phyloP scores from a whole-genome alignment of 2,888 invertebrate genomes.

The Chorisops tibialis region DNA sequence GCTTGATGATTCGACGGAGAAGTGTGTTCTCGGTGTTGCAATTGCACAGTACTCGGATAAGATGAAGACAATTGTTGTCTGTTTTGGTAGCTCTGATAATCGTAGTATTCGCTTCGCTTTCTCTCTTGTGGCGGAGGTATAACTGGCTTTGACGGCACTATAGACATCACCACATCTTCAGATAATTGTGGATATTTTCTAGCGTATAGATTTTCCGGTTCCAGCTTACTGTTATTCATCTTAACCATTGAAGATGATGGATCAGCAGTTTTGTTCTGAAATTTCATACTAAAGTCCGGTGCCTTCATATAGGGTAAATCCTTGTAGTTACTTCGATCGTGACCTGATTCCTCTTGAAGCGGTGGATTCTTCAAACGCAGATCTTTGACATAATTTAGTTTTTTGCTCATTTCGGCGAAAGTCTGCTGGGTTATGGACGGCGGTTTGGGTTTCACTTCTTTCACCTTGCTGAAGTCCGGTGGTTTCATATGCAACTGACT shows the following conservation, averaged over 20 bases:
- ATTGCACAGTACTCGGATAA: constrained; percentile 1
- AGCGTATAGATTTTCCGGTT: constrained; percentile 1
- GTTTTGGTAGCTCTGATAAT: not conserved
- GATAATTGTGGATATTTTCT: constrained; percentile 32
- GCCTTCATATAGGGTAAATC: constrained; percentile 35
- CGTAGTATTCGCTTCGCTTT: constrained; percentile 1
- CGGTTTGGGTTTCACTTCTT: constrained; percentile 6
- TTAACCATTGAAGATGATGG: not conserved
- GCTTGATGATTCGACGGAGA: not conserved
- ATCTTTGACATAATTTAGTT: constrained; percentile 37
- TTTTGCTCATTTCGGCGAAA: constrained; percentile 36
- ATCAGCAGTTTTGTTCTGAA: constrained; percentile 26
- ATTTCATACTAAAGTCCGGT: constrained; percentile 33
- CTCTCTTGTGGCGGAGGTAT: not conserved
- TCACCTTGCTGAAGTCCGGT: constrained; percentile 33
- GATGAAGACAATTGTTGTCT: not conserved
- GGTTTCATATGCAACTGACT: constrained; percentile 35
- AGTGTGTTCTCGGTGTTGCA: constrained; percentile 1
- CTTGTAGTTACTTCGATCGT: constrained; percentile 18
- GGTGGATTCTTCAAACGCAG: constrained; percentile 35
- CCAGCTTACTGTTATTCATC: not conserved
- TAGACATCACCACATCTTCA: constrained; percentile 33
- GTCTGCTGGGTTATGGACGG: constrained; percentile 32
- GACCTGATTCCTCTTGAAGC: constrained; percentile 1
- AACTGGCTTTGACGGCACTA: constrained; percentile 25